Evolutionary conservation across 2,797 vertebrate genomes (phyloP).

Genomic region (Eulemur mongoz): DNA sequence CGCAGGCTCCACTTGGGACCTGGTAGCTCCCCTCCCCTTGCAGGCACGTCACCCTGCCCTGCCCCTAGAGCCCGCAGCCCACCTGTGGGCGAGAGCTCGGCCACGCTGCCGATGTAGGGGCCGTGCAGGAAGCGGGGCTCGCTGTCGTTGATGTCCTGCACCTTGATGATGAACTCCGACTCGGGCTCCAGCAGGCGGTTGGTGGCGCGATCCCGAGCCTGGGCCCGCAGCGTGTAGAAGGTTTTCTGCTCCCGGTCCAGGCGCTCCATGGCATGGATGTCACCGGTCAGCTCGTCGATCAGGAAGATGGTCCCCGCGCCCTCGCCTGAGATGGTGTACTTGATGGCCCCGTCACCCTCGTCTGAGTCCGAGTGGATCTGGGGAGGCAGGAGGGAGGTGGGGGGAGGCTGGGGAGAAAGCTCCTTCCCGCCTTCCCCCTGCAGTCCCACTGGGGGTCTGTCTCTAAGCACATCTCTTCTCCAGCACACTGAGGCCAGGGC

Average conservation of each 20-base stretch:
- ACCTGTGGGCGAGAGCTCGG: slow-evolving; percentile 96
- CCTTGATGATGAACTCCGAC: slow-evolving; percentile 99
- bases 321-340: slow-evolving; percentile 99
- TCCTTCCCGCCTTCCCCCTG: accelerated
- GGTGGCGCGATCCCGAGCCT: slow-evolving; percentile 92
- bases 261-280: slow-evolving; percentile 97
- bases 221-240: slow-evolving; percentile 95
- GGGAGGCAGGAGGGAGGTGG: slow-evolving; percentile 25
- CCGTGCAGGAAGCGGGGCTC: slow-evolving; percentile 98
- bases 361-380: slow-evolving; percentile 99
- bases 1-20: not conserved
- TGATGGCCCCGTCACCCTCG: slow-evolving; percentile 96
- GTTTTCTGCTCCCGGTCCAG: slow-evolving; percentile 97
- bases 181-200: slow-evolving; percentile 94
- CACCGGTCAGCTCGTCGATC: slow-evolving; percentile 96
- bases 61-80: slow-evolving; percentile 70
- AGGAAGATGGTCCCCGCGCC: slow-evolving; percentile 97
- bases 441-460: not conserved
- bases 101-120: slow-evolving; percentile 97
- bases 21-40: accelerated
- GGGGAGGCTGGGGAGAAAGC: not conserved
- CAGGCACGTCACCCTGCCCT: not conserved
- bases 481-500: not conserved
- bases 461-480: not conserved
- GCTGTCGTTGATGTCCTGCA: slow-evolving; percentile 99